These are phyloP conservation scores for Protaetia brevitarsis DNA, from an alignment of 1,140 invertebrate genomes.

Conservation along the genomic window DNA sequence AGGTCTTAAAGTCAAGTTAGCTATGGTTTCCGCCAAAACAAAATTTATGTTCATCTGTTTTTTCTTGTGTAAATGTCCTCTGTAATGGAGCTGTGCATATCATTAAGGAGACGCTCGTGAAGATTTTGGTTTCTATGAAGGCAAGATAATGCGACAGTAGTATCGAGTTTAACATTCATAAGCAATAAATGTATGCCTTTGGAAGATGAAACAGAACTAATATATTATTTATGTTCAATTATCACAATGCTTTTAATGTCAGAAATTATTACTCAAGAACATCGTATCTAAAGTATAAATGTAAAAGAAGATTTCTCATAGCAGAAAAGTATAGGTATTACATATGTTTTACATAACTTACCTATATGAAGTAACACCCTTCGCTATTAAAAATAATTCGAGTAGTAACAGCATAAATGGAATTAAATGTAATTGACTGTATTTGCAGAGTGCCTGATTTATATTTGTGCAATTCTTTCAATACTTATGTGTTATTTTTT, in stretches of 20 bases:
- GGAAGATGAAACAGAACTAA: not conserved
- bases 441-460: no score
- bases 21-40: slow-evolving; percentile 33
- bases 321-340: no score
- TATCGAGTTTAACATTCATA: slow-evolving; percentile 6
- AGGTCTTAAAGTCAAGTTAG: slow-evolving; percentile 30
- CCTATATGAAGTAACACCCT: no score
- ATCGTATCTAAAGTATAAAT: not conserved
- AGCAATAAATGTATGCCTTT: slow-evolving; percentile 10
- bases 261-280: not conserved
- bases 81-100: slow-evolving; percentile 26
- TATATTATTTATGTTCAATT: slow-evolving; percentile 16
- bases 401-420: no score
- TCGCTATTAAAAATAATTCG: no score
- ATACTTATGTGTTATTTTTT: no score
- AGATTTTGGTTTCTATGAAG: not conserved
- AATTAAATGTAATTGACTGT: no score
- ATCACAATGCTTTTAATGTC: slow-evolving; percentile 14
- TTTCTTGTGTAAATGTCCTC: slow-evolving; percentile 26
- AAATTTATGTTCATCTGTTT: slow-evolving; percentile 35
- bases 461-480: no score
- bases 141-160: not conserved
- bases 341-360: no score
- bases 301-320: no score
- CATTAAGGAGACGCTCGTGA: slow-evolving; percentile 21